Evolutionary conservation across 2,888 invertebrate species (phyloP).

Genomic region (Dicranocentrus wangi): DNA sequence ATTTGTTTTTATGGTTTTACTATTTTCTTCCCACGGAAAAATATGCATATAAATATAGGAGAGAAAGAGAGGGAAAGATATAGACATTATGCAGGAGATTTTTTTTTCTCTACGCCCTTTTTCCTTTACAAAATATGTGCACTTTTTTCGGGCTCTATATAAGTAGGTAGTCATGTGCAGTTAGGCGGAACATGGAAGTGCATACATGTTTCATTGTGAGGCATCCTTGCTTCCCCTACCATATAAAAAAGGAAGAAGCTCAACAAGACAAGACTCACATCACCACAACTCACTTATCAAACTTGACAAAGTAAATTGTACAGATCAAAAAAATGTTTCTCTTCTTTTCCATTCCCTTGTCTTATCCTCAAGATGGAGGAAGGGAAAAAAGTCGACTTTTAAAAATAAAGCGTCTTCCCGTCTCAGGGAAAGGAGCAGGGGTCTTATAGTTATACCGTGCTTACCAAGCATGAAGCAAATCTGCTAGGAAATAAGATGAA

Average conservation of each 20-base stretch:
- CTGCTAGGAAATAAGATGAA: constrained; percentile 62
- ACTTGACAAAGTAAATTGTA: constrained; percentile 65
- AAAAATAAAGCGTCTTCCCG: constrained; percentile 24
- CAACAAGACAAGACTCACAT: constrained; percentile 64
- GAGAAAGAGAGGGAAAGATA: no score
- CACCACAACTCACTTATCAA: constrained; percentile 65
- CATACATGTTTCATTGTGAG: constrained; percentile 6
- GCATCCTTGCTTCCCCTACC: no score
- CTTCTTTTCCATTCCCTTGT: constrained; percentile 26
- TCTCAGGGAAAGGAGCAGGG: no score
- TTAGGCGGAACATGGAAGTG: constrained; percentile 1
- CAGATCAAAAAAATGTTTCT: constrained; percentile 58
- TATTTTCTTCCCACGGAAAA: background rate
- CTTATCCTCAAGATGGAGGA: constrained; percentile 32
- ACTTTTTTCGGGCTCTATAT: background rate
- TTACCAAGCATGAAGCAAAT: constrained; percentile 44
- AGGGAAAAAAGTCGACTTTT: constrained; percentile 20
- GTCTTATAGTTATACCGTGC: no score
- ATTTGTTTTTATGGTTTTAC: constrained; percentile 15
- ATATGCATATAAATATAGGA: no score
- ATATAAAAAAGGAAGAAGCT: constrained; percentile 40
- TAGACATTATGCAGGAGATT: background rate
- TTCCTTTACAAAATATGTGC: no score
- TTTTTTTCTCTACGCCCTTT: no score
- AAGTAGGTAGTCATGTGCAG: background rate